These are phyloP conservation scores for Platysteira castanea DNA, from an alignment of 2,113 vertebrate species.

Conservation along the genomic window DNA sequence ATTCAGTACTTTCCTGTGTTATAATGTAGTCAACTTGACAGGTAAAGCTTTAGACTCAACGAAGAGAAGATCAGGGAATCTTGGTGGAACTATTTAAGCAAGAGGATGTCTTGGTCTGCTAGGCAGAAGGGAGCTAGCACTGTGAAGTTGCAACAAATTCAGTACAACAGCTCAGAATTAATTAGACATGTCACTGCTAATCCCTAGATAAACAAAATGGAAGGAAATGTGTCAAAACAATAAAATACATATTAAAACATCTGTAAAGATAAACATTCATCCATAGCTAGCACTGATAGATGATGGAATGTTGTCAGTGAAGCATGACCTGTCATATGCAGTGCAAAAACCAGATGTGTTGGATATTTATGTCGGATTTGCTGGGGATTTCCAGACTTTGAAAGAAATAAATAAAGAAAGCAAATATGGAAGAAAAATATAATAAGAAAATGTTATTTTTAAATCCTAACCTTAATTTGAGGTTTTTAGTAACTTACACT, in stretches of 20 bases:
- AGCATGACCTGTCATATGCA: background rate
- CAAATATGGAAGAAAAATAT: background rate
- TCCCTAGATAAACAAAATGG: conserved; percentile 15
- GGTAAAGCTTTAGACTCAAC: background rate
- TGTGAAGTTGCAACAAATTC: background rate
- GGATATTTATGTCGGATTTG: background rate
- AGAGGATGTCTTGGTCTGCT: background rate
- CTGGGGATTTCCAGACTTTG: background rate
- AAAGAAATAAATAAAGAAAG: background rate
- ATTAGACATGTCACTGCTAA: conserved; percentile 22
- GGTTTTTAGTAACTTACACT: background rate
- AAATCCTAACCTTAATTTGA: background rate
- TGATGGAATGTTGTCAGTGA: background rate
- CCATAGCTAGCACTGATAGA: background rate
- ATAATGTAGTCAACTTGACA: background rate
- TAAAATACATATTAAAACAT: conserved; percentile 19
- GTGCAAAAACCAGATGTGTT: background rate
- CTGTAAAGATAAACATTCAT: conserved; percentile 19
- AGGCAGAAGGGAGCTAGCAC: background rate
- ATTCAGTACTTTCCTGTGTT: background rate
- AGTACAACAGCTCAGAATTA: conserved; percentile 4
- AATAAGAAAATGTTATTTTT: background rate
- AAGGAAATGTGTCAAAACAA: conserved; percentile 42
- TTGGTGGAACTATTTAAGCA: background rate
- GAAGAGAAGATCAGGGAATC: background rate